phyloP scores from a whole-genome alignment of 2,888 invertebrate species.

The Merodon equestris region DNA sequence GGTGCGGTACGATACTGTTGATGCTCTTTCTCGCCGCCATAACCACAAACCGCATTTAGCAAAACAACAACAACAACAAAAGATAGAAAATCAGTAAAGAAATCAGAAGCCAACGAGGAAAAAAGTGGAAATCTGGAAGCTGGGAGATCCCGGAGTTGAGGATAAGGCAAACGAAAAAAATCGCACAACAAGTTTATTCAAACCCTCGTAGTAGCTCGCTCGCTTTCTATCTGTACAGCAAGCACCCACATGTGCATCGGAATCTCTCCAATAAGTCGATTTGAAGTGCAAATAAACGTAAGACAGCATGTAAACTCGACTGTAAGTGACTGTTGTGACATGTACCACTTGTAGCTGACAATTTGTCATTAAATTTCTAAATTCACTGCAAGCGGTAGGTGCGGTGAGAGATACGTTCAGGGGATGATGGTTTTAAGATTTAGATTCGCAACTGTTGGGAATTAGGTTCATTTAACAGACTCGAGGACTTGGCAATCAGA shows the following conservation, averaged over 20 bases:
- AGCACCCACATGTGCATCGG: slow-evolving; percentile 48
- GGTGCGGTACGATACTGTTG: neutral
- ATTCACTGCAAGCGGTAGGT: too few species aligned
- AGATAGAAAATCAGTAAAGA: too few species aligned
- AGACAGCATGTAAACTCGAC: slow-evolving; percentile 47
- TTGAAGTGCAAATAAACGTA: slow-evolving; percentile 47
- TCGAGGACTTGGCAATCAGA: too few species aligned
- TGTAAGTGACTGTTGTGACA: slow-evolving; percentile 49
- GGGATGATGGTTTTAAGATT: neutral
- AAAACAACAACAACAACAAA: too few species aligned
- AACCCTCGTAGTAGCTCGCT: neutral
- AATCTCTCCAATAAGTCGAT: slow-evolving; percentile 55
- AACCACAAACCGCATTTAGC: neutral
- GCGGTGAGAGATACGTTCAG: neutral
- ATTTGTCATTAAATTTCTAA: slow-evolving; percentile 52
- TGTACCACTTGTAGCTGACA: slow-evolving; percentile 58
- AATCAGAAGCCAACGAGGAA: too few species aligned
- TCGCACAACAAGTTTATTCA: slow-evolving; percentile 21
- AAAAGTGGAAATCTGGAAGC: too few species aligned
- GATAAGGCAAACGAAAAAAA: slow-evolving; percentile 4
- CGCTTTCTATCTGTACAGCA: slow-evolving; percentile 25
- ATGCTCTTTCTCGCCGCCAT: neutral
- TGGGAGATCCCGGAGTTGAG: too few species aligned
- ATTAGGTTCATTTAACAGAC: too few species aligned
- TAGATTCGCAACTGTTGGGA: too few species aligned